A percentile compares a stretch with the other conserved stretches of the same genome.
These are phyloP conservation scores for Terrapene triunguis DNA, from an alignment of 2,113 vertebrate genomes.

Conservation along the genomic window DNA sequence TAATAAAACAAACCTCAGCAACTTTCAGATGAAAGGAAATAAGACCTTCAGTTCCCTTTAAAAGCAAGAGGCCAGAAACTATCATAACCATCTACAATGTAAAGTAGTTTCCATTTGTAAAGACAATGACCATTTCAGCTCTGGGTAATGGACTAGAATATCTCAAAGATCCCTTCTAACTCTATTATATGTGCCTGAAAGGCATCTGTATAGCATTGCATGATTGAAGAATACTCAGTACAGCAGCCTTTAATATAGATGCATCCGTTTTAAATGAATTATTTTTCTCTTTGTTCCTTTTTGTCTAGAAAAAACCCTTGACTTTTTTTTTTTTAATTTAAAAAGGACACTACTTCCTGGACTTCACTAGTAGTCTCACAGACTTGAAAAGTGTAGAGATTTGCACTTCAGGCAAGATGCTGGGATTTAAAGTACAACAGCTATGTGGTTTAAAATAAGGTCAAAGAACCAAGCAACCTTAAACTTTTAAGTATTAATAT, in stretches of 20 bases:
- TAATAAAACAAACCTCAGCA: not conserved
- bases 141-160: not conserved
- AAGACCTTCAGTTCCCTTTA: not conserved
- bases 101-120: not conserved
- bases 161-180: not conserved
- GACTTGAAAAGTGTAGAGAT: not conserved
- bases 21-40: not conserved
- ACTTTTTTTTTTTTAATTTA: not conserved
- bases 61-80: not conserved
- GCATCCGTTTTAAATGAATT: not conserved
- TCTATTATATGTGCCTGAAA: not conserved
- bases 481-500: slow-evolving; percentile 16
- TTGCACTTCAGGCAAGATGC: not conserved
- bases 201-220: not conserved
- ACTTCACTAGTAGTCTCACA: not conserved
- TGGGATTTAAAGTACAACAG: slow-evolving; percentile 29
- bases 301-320: not conserved
- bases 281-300: not conserved
- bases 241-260: not conserved
- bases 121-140: not conserved
- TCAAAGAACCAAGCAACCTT: slow-evolving; percentile 15
- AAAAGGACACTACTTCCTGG: not conserved
- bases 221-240: not conserved
- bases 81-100: not conserved
- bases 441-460: slow-evolving; percentile 3